Conservation (phyloP, 1,140 invertebrate genomes). For the Sitodiplosis mosellana region DNA sequence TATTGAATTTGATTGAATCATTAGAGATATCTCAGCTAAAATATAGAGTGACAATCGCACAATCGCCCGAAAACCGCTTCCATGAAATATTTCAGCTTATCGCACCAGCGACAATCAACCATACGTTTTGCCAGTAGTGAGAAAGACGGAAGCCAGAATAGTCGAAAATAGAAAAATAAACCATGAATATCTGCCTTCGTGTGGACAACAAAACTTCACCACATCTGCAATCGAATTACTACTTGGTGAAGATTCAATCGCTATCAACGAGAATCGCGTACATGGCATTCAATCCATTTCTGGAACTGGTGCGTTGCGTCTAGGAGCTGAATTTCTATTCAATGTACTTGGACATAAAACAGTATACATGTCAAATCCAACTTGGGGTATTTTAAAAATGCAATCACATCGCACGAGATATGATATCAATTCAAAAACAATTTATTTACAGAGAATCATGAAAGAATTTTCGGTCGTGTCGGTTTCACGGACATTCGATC, state of each 20-base stretch:
- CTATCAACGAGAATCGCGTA: slow-evolving; percentile 18
- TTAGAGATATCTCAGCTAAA: too few species aligned
- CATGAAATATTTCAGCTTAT: slow-evolving; percentile 49
- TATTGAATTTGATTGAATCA: too few species aligned
- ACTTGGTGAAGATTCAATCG: slow-evolving; percentile 47
- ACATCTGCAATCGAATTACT: slow-evolving; percentile 61
- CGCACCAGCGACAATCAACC: slow-evolving; percentile 83
- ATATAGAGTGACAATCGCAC: too few species aligned
- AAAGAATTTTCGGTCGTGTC: slow-evolving; percentile 63
- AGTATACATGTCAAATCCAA: slow-evolving; percentile 76
- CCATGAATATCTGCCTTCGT: slow-evolving; percentile 91
- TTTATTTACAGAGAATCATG: slow-evolving; percentile 53
- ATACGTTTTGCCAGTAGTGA: slow-evolving; percentile 93
- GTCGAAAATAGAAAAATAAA: slow-evolving; percentile 71
- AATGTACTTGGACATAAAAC: slow-evolving; percentile 47
- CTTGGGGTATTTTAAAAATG: slow-evolving; percentile 80
- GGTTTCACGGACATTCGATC: slow-evolving; percentile 58
- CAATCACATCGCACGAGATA: neutral
- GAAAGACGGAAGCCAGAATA: slow-evolving; percentile 70
- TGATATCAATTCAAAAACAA: too few species aligned
- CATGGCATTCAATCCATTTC: slow-evolving; percentile 76
- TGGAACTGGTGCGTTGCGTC: slow-evolving; percentile 72
- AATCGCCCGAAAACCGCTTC: too few species aligned
- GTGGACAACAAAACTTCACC: slow-evolving; percentile 64
- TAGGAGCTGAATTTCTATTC: slow-evolving; percentile 71